Evolutionary conservation across 2,797 vertebrate species (phyloP), one percentile per base, ranked within the genome.

Genomic region (Darevskia mixta): DNA sequence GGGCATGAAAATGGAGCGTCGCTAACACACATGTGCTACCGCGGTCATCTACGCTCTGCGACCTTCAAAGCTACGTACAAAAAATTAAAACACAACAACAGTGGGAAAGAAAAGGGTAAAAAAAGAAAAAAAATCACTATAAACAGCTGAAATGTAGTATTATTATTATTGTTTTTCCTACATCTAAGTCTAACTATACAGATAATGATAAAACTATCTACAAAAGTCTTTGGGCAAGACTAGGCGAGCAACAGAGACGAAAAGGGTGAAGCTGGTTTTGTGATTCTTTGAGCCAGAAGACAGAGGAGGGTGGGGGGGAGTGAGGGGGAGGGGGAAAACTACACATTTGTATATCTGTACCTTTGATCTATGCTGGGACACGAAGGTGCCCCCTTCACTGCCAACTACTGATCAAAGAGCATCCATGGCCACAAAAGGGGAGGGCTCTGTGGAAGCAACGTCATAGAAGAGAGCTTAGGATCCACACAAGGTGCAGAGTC

Each of bases 301-400:
- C 78, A 85, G 67, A 71, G 75, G 58, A n/a, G 87, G 7, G n/a
- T 72, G 20, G 49, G 49, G 49, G 49, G 45, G 49, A 55, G 49
- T 55, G 49, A 55, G 13, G 3, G 49, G 49, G 78, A 18, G n/a
- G 88, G 5, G 83, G 27, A 18, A 49, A 81, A 45, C 83, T 81
- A 87, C 79, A 84, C 86, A 87, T 58, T n/a, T 55, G 49, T 55
- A 58, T 83, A 43, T 43, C 38, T 82, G 89, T 85, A 81, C 82
- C 88, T 89, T 89, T 85, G 88, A 85, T 85, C 78, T 87, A 84
- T 77, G 79, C 83, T 87, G 89, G 81, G 87, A 90, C 78, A 87
- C 23, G 83, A 92, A 89, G 75, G 61, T 0, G 2, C 80, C 84
- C 82, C 86, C 83, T 90, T 91, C 90, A 91, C 67, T 82, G 82